Conservation (phyloP, 2,888 invertebrate genomes). For the Cephalotes varians region DNA sequence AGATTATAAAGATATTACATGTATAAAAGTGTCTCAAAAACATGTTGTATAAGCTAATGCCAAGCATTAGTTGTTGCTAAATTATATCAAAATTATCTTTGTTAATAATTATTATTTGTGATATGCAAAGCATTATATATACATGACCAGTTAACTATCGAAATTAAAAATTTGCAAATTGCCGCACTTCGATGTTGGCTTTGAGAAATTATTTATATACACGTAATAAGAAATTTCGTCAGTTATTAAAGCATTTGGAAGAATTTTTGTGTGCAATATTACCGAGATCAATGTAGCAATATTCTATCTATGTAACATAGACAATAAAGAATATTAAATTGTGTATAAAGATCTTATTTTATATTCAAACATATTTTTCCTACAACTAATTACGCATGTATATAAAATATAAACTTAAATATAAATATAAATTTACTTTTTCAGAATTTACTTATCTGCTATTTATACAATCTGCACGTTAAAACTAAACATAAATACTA, state of each 20-base stretch:
- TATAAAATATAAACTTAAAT: not conserved
- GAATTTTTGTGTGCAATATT: conserved; percentile 20
- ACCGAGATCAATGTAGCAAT: conserved; percentile 21
- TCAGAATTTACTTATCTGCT: too few species aligned
- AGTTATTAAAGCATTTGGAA: conserved; percentile 30
- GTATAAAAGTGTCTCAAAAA: conserved; percentile 44
- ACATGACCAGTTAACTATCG: not conserved
- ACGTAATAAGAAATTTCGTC: conserved; percentile 7
- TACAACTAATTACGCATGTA: not conserved
- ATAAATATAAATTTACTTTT: not conserved
- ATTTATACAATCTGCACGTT: not conserved
- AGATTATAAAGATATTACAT: conserved; percentile 41
- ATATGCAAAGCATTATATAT: conserved; percentile 25
- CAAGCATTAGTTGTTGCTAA: conserved; percentile 29
- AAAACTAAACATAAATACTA: not conserved
- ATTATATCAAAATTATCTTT: conserved; percentile 24
- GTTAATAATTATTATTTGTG: conserved; percentile 44
- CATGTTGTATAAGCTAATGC: conserved; percentile 43
- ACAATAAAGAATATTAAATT: conserved; percentile 36
- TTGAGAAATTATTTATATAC: conserved; percentile 5
- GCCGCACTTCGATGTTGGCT: not conserved
- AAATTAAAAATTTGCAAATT: conserved; percentile 13
- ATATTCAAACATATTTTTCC: not conserved
- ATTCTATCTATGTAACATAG: conserved; percentile 3
- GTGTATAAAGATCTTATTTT: not conserved